phyloP scores from a whole-genome alignment of 2,797 vertebrate genomes.

The Danio kyathit region DNA sequence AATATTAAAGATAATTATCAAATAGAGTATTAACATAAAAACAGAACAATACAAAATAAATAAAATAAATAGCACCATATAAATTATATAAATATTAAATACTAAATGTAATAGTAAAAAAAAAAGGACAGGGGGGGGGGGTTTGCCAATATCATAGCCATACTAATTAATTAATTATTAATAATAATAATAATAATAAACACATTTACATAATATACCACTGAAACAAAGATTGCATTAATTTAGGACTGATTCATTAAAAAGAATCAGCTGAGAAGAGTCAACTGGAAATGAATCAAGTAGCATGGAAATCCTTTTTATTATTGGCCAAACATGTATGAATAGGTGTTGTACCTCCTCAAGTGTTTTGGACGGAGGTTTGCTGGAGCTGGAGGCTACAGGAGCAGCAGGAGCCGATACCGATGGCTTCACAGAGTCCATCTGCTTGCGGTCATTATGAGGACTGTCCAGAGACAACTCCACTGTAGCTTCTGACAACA shows the following conservation, averaged over 20 bases:
- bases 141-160: too few relatives aligned
- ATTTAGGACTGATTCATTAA: not conserved
- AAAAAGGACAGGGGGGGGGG: too few relatives aligned
- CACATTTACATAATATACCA: too few relatives aligned
- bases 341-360: constrained; percentile 84
- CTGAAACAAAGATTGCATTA: not conserved
- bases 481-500: constrained; percentile 90
- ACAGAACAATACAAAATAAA: too few relatives aligned
- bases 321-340: too few relatives aligned
- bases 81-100: too few relatives aligned
- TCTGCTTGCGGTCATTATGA: constrained; percentile 84
- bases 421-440: constrained; percentile 73
- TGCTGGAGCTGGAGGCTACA: constrained; percentile 73
- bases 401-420: constrained; percentile 71
- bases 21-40: too few relatives aligned
- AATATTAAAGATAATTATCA: too few relatives aligned
- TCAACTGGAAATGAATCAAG: not conserved
- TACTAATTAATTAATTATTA: too few relatives aligned
- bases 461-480: constrained; percentile 93
- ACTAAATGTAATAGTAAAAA: too few relatives aligned
- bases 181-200: too few relatives aligned
- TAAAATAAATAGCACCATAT: too few relatives aligned
- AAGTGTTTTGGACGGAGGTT: constrained; percentile 76
- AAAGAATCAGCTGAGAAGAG: not conserved
- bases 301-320: not conserved